A percentile compares a stretch with the other conserved stretches of the same genome.
These are phyloP conservation scores for Scopus umbretta DNA, from an alignment of 2,113 vertebrate genomes.

Conservation along the genomic window DNA sequence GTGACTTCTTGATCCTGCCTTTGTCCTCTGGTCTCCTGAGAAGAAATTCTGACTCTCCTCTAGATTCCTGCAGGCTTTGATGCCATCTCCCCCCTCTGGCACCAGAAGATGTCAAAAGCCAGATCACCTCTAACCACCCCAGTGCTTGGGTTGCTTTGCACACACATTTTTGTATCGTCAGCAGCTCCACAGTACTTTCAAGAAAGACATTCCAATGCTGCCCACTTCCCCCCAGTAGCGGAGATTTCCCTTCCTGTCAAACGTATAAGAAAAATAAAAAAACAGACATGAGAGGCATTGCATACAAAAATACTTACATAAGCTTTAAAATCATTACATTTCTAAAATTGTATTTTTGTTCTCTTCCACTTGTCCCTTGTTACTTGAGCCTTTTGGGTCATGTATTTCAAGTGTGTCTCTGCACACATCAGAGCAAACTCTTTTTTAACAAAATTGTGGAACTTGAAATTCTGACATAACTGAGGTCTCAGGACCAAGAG, in stretches of 20 bases:
- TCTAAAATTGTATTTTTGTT: background rate
- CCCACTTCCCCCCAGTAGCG: background rate
- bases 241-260: background rate
- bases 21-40: background rate
- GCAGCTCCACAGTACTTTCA: background rate
- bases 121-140: background rate
- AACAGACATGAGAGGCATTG: background rate
- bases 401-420: background rate
- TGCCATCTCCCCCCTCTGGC: background rate
- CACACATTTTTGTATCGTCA: background rate
- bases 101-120: background rate
- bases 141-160: background rate
- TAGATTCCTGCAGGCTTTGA: background rate
- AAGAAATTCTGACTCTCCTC: background rate
- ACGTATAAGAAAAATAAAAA: rapidly evolving
- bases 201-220: background rate
- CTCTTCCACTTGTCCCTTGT: background rate
- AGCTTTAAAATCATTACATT: background rate
- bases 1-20: background rate
- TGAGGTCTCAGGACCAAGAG: background rate
- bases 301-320: background rate
- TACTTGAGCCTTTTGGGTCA: background rate
- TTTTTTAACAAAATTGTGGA: background rate
- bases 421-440: background rate
- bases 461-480: background rate